A percentile compares a stretch with the other conserved stretches of the same genome.
These are phyloP conservation scores for Cantharis lateralis DNA, from an alignment of 2,888 invertebrate genomes.

Conservation along the genomic window DNA sequence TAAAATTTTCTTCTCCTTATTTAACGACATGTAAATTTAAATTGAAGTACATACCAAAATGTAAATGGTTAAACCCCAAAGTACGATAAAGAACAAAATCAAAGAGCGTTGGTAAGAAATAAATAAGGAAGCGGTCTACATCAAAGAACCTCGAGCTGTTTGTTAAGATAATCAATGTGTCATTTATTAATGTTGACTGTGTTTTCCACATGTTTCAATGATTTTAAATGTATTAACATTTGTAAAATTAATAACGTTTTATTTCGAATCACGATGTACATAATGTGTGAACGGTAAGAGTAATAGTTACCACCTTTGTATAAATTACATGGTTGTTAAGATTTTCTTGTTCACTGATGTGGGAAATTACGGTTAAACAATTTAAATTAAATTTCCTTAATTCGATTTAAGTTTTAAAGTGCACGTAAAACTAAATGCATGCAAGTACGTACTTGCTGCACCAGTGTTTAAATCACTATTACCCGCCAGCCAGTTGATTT, in stretches of 20 bases:
- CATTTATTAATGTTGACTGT: not conserved
- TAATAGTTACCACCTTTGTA: not conserved
- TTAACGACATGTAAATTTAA: not conserved
- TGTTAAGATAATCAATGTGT: not conserved
- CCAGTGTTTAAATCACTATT: not conserved
- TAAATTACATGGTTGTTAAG: not conserved
- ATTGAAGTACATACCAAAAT: not conserved
- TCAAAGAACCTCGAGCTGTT: not conserved
- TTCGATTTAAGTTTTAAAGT: not conserved
- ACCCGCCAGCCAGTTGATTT: not conserved
- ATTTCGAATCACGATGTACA: too few relatives aligned
- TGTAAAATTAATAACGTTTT: not conserved
- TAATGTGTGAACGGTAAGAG: not conserved
- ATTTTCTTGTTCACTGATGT: not conserved
- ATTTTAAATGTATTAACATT: not conserved
- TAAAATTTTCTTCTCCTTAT: not conserved
- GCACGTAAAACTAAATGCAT: not conserved
- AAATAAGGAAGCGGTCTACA: not conserved
- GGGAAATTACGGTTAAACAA: not conserved
- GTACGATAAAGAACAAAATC: not conserved
- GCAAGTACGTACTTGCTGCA: not conserved
- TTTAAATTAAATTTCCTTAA: slow-evolving; percentile 3
- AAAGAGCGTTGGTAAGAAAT: not conserved
- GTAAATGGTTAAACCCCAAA: not conserved
- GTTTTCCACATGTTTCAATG: not conserved